Evolutionary conservation across 2,113 vertebrate genomes (phyloP).

Genomic region (Pangasianodon hypophthalmus): DNA sequence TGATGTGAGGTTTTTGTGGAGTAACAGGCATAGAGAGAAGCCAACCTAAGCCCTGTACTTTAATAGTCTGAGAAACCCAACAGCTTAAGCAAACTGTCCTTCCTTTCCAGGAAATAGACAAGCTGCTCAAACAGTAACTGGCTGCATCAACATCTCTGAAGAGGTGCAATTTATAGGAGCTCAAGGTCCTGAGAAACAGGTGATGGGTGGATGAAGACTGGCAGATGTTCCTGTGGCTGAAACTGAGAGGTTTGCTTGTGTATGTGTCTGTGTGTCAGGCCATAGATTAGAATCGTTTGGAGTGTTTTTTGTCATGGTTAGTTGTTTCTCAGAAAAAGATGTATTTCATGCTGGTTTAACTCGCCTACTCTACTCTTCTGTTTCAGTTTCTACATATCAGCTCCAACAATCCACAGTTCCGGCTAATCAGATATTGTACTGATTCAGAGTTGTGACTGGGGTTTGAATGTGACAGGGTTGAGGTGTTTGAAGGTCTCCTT

Average conservation of each 20-base stretch:
- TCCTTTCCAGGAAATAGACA: constrained; percentile 59
- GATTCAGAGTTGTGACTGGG: background rate
- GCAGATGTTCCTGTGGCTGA: constrained; percentile 70
- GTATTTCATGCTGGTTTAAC: constrained; percentile 3
- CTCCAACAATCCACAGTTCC: background rate
- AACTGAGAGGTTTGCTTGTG: constrained; percentile 67
- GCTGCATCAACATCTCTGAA: constrained; percentile 42
- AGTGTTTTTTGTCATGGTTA: constrained; percentile 36
- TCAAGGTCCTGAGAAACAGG: constrained; percentile 70
- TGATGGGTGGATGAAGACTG: constrained; percentile 55
- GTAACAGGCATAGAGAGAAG: constrained; percentile 3
- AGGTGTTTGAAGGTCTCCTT: background rate
- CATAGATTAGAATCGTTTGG: constrained; percentile 5
- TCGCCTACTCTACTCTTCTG: background rate
- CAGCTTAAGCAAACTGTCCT: constrained; percentile 70
- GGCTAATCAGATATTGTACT: background rate
- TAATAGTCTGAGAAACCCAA: constrained; percentile 65
- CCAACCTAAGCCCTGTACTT: constrained; percentile 35
- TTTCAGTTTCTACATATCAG: background rate
- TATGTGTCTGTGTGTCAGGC: background rate
- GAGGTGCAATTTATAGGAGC: constrained; percentile 53
- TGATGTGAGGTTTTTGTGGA: constrained; percentile 12
- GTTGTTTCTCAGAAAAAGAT: constrained; percentile 42
- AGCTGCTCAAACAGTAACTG: constrained; percentile 69
- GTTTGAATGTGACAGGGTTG: background rate